Conservation (phyloP, 2,888 invertebrate genomes). For the Phengaris alcon region DNA sequence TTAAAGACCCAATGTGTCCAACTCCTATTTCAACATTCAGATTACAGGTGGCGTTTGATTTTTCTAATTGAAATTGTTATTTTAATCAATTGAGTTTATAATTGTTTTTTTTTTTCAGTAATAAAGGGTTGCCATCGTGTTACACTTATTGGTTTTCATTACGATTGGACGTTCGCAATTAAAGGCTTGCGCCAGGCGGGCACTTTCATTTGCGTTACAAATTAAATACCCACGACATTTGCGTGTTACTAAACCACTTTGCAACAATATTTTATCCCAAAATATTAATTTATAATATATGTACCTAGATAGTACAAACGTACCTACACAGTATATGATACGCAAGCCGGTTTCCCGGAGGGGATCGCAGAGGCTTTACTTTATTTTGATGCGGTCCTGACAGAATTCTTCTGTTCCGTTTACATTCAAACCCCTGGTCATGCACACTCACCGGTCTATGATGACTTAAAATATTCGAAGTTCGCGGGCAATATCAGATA, state of each 20-base stretch:
- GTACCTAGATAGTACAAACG: too few species aligned
- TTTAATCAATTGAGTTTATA: background rate
- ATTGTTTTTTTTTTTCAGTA: slow-evolving; percentile 1
- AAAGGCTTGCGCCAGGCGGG: background rate
- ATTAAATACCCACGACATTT: background rate
- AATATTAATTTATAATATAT: too few species aligned
- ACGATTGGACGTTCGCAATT: background rate
- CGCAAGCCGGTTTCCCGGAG: too few species aligned
- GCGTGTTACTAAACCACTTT: background rate
- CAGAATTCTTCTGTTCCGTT: too few species aligned
- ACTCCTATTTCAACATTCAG: background rate
- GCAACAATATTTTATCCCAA: background rate
- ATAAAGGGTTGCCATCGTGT: background rate
- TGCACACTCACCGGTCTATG: too few species aligned
- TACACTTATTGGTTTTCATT: background rate
- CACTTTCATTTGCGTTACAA: background rate
- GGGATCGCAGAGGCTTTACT: too few species aligned
- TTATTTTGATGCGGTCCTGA: too few species aligned
- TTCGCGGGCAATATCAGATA: too few species aligned
- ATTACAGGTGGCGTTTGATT: background rate
- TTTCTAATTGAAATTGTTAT: background rate
- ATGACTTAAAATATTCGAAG: too few species aligned
- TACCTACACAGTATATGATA: too few species aligned
- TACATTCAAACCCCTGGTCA: too few species aligned
- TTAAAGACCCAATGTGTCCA: background rate